phyloP scores from a whole-genome alignment of 2,888 invertebrate species.

The Agrochola lota region DNA sequence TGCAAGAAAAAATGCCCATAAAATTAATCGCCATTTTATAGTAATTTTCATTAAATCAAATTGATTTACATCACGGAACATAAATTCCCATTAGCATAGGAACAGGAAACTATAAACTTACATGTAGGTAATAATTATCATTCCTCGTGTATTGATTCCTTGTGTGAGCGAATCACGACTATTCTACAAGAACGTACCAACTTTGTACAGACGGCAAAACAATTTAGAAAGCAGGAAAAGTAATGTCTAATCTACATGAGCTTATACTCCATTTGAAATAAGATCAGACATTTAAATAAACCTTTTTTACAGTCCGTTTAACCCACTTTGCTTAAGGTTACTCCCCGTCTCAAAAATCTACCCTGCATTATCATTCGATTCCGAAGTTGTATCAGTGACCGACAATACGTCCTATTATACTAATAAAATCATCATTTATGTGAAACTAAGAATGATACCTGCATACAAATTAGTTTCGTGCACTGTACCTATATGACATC shows the following conservation, averaged over 20 bases:
- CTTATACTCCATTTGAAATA: background rate
- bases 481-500: constrained; percentile 45
- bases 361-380: background rate
- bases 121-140: constrained; percentile 22
- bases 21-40: background rate
- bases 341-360: too few species aligned
- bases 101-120: constrained; percentile 39
- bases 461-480: constrained; percentile 10
- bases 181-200: constrained; percentile 29
- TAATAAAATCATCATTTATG: background rate
- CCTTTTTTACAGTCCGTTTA: too few species aligned
- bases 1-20: too few species aligned
- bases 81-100: constrained; percentile 1
- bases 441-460: background rate
- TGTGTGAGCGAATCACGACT: constrained; percentile 36
- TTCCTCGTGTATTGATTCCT: constrained; percentile 47
- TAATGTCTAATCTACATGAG: background rate
- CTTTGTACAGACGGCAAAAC: constrained; percentile 24
- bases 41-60: background rate
- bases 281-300: too few species aligned
- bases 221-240: background rate
- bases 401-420: background rate
- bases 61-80: background rate
- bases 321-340: too few species aligned
- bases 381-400: background rate